Base-by-base conservation (phyloP, 2,113 vertebrate species). In the Rhabdornis inornatus region DNA sequence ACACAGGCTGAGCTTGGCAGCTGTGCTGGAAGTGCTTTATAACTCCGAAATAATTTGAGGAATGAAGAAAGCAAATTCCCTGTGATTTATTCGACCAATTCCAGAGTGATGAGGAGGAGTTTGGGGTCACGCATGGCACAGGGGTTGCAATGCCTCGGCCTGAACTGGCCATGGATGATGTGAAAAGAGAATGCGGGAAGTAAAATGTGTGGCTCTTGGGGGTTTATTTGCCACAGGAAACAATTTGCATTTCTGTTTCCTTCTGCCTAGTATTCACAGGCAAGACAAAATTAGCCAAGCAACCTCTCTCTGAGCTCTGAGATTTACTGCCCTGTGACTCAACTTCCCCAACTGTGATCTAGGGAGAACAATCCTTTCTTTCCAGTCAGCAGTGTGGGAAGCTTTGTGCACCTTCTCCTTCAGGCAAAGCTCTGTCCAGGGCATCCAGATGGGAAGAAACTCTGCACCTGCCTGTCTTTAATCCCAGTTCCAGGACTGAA, bases 31-130 rank as follows among this genome's bases (percentile, higher is more conserved):
- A 94, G 65, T 31, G 52, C 63, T 85, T 85, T 64, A 56, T 76
- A 90, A 40, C 77, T 95, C 2, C 39, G 94, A 92, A 95, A 87
- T 74, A 86, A 92, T 85, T 49, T 1, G 23, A 75, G 81, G 75
- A 88, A 92, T 80, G 90, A 80, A 94, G 94, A 80, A 83, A 90
- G 68, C 59, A 55, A 92, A 86, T 90, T 89, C 82, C 64, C 13
- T 60, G 47, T 79, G 79, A 66, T 80, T 83, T 77, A 52, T 55
- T 30, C 7, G 30, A 42, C 50, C 2, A 13, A 37, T 57, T 75
- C 78, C 42, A 30, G 3, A n/a, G 82, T 2, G 20, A 42, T 50
- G 87, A 91, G 87, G 92, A 91, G 78, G 72, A 90, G 53, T 56
- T 20, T 39, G 63, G 87, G 76, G 83, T 60, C 4, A 2, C 66